Base-by-base conservation (phyloP, 53 echinoderm and acorn worm species). In the Apostichopus leukothele region DNA sequence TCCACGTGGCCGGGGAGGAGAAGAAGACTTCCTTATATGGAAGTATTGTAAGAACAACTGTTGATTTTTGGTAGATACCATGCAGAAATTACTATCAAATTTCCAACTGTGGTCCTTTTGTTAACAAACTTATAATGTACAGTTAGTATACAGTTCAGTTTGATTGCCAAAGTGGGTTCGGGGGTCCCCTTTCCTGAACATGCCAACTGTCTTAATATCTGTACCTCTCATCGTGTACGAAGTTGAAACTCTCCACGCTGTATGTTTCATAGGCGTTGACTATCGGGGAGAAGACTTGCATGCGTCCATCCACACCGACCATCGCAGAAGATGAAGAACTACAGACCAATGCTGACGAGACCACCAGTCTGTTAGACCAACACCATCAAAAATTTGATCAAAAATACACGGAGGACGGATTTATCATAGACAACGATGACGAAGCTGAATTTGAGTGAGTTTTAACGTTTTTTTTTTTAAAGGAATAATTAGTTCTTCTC, bases 241-340 rank as follows among this genome's bases (percentile, higher is more conserved):
- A 11, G 14, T 74, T 74, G 25, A 74, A 7, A 11, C 57, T 74
- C 74, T 74, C 20, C 25, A 11, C 74, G 9, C 25, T 74, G 7
- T 74, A 25, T 1, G 1, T 7, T 25, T 25, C 14, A 22, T 21
- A 85, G 85, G 66, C 85, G 16, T 16, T 39, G 67, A 25, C 50
- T 4, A 67, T 67, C 7, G 23, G 63, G 14, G 85, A 85, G 10
- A 85, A 85, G 67, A 85, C 25, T 13, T 85, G 26, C 10, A 20
- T 51, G 22, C 11, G 53, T 7, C 74, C 75, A 4, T 74, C 88
- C 53, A 85, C 93, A 0, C 86, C 91, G 51, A 89, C 88, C 63
- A 93, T 93, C 19, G 91, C 84, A 10, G 93, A 93, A 80, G 91
- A 93, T 89, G 89, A 80, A 26, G 76, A 89, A 7, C 59, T 93